Conservation (phyloP, 2,888 invertebrate genomes). For the Camptogramma bilineatum region DNA sequence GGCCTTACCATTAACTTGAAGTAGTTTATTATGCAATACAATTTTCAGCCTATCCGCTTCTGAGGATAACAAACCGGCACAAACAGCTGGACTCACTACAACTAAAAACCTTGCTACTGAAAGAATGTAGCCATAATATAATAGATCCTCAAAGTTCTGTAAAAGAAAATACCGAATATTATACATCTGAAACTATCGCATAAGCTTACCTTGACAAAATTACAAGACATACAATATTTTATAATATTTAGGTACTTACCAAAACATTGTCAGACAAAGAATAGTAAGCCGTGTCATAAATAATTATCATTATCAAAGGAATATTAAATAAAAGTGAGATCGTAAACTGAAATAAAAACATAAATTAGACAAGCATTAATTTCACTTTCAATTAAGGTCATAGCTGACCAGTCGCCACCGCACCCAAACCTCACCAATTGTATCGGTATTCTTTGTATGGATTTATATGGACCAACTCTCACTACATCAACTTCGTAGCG, state of each 20-base stretch:
- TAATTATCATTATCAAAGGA: not conserved
- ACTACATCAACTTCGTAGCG: too few species aligned
- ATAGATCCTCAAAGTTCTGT: not conserved
- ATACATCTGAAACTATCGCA: not conserved
- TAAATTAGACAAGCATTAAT: too few species aligned
- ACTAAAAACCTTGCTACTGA: not conserved
- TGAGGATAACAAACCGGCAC: not conserved
- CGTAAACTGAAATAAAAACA: not conserved
- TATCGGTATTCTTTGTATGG: too few species aligned
- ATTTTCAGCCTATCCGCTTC: constrained; percentile 1
- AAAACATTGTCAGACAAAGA: not conserved
- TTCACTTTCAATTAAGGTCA: too few species aligned
- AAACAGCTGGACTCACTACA: constrained; percentile 9
- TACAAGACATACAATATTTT: not conserved
- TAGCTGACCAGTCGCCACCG: too few species aligned
- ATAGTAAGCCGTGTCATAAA: not conserved
- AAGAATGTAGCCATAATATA: not conserved
- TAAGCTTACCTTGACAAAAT: not conserved
- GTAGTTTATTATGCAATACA: constrained; percentile 1
- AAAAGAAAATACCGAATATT: not conserved
- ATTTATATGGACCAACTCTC: too few species aligned
- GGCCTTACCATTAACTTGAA: not conserved
- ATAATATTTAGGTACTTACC: not conserved
- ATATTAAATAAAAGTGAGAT: constrained; percentile 1
- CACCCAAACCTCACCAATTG: too few species aligned